phyloP scores from a whole-genome alignment of 2,888 invertebrate species.

The Melangyna quadrimaculata region DNA sequence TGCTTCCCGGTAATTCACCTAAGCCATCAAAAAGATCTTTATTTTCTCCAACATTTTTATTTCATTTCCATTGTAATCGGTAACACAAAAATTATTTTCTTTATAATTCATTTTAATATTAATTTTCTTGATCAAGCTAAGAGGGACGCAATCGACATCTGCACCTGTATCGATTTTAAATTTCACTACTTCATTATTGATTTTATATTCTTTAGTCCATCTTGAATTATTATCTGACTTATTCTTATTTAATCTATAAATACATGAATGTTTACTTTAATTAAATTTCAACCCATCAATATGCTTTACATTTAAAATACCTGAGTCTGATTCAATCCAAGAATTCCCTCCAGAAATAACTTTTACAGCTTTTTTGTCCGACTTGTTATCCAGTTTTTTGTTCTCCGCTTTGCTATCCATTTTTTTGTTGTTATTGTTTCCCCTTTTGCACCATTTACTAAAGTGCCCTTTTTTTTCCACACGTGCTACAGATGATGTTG shows the following conservation, averaged over 20 bases:
- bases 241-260: constrained; percentile 8
- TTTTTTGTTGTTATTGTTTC: not conserved
- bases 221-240: not conserved
- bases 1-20: constrained; percentile 50
- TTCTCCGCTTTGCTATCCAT: not conserved
- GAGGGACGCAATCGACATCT: constrained; percentile 38
- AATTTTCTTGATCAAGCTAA: constrained; percentile 32
- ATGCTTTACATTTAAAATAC: constrained; percentile 19
- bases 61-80: constrained; percentile 66
- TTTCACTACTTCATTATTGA: constrained; percentile 7
- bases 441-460: too few species aligned
- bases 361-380: not conserved
- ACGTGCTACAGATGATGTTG: too few species aligned
- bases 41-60: constrained; percentile 36
- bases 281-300: constrained; percentile 6
- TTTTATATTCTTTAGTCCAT: constrained; percentile 23
- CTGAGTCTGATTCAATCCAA: constrained; percentile 8
- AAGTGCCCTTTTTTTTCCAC: too few species aligned
- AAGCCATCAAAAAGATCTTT: constrained; percentile 64
- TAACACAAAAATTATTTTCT: constrained; percentile 52
- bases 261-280: not conserved
- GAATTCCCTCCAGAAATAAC: not conserved
- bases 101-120: constrained; percentile 10
- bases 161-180: constrained; percentile 54
- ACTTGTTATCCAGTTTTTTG: not conserved